Base-by-base conservation (phyloP, 2,888 invertebrate genomes). In the Acronicta aceris region DNA sequence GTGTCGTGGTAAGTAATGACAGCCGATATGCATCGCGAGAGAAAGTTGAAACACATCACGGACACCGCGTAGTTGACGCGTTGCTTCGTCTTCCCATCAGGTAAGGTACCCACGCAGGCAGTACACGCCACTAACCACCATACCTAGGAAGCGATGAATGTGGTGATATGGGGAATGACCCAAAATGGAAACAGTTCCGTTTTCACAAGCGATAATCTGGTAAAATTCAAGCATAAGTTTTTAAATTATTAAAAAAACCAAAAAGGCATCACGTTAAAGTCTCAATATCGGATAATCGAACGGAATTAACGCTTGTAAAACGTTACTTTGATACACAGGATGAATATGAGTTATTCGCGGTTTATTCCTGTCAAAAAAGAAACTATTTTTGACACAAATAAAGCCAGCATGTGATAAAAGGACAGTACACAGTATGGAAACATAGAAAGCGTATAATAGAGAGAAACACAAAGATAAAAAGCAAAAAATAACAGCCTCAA, bases 21-120 rank as follows among this genome's bases (percentile, higher is more conserved):
- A 30, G 97, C 96, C 9, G 99, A 99, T 83, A 99, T 96, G 54
- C 99, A 98, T 68, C 99, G 96, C 56, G 98, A 98, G 76, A 99
- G 95, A 80, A 99, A 97, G 85, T 98, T 97, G 95, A 99, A 99
- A 92, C 98, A 98, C 96, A 98, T 97, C 67, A 98, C 95, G 59
- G 97, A 97, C 27, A 98, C 96, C 76, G 96, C 95, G 82, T 96
- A 95, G 93, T 99, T 98, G 64, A 98, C 92, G 84, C 95, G 95
- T 78, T 97, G 96, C 90, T 99, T 98, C 83, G 96, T 95, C 36
- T 95, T 95, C 48, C 97, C 96, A 77, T 98, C 97, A 30, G 97
- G 97, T 36, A 98, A 93, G 74, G 97, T 96, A 62, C 98, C 99
- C 76, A 99, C 97, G 80, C 97, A 95, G 57, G 98, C 98, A 12